Percentiles rank a stretch among this genome's conserved stretches.
phyloP scores from a whole-genome alignment of 1,140 invertebrate genomes.

The Oreohelix idahoensis region DNA sequence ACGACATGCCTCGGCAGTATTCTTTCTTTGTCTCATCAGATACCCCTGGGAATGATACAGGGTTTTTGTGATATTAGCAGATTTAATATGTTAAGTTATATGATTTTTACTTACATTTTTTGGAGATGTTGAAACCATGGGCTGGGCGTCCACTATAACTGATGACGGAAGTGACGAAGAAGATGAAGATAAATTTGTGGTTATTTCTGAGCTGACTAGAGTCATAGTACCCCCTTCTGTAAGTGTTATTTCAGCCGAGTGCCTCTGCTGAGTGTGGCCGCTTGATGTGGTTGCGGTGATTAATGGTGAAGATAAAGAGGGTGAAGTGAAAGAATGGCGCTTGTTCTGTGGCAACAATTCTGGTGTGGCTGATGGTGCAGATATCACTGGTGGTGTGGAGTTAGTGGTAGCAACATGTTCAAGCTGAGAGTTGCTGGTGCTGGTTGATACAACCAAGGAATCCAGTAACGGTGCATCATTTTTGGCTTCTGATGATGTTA shows the following conservation, averaged over 20 bases:
- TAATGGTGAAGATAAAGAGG: neutral
- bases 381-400: neutral
- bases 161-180: neutral
- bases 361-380: neutral
- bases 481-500: neutral
- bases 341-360: slow-evolving; percentile 29
- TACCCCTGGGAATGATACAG: too few relatives aligned
- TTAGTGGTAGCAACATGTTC: neutral
- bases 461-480: neutral
- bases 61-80: too few relatives aligned
- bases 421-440: neutral
- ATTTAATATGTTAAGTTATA: too few relatives aligned
- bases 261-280: neutral
- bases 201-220: neutral
- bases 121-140: neutral
- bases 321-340: slow-evolving; percentile 48
- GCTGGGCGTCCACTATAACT: neutral
- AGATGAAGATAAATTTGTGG: neutral
- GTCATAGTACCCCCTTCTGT: neutral
- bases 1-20: too few relatives aligned
- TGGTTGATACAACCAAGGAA: neutral
- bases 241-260: slow-evolving; percentile 15
- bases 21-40: too few relatives aligned
- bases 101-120: slow-evolving; percentile 20
- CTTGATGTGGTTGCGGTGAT: neutral